phyloP scores from a whole-genome alignment of 2,113 vertebrate species.

The Alligator sinensis region DNA sequence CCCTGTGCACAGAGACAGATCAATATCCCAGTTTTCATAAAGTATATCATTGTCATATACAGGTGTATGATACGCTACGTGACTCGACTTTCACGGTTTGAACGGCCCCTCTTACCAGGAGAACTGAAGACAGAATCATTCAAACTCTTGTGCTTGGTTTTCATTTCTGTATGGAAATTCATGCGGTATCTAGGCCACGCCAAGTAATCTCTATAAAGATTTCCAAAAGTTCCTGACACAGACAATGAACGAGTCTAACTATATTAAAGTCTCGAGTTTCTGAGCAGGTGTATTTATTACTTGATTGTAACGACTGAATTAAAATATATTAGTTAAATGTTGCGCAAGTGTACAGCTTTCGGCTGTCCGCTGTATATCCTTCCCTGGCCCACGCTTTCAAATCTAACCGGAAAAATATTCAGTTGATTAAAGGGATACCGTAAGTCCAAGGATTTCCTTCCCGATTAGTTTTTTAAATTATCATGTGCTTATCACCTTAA shows the following conservation, averaged over 20 bases:
- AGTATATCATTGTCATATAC: not conserved
- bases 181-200: not conserved
- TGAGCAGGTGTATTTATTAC: not conserved
- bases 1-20: not conserved
- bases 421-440: not conserved
- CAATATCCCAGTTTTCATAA: not conserved
- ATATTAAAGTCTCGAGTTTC: not conserved
- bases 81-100: too few species aligned
- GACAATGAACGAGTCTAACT: accelerated
- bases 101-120: not conserved
- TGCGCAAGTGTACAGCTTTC: not conserved
- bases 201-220: not conserved
- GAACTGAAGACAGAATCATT: not conserved
- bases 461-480: not conserved
- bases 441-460: not conserved
- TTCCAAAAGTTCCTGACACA: accelerated
- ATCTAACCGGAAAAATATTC: not conserved
- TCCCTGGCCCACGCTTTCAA: not conserved
- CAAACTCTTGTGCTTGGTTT: not conserved
- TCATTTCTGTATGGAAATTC: not conserved
- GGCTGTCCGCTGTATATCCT: not conserved
- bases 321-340: not conserved
- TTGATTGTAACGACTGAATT: not conserved
- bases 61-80: accelerated
- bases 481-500: not conserved